Base-by-base conservation (phyloP, 2,113 vertebrate species). In the Eudyptes chrysolophus region DNA sequence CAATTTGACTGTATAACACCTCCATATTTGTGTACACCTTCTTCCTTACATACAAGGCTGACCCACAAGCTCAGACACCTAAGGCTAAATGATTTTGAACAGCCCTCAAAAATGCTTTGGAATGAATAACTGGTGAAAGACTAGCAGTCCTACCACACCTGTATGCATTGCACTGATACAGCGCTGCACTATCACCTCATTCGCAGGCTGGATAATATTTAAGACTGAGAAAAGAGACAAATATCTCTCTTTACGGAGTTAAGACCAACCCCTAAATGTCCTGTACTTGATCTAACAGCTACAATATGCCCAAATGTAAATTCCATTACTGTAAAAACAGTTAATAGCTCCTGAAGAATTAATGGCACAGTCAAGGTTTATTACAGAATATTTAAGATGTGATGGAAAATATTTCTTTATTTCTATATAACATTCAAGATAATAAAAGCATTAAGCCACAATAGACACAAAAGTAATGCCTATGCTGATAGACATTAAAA, bases 361-460 rank as follows among this genome's bases (percentile, higher is more conserved):
- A 90, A 92, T 64, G 36, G 18, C 11, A 94, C 42, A 94, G n/a
- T 38, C 38, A 95, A 88, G 46, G 38, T 77, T 92, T 89, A 92
- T 92, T 96, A 72, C 48, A 94, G 69, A 96, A 91, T 95, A 97
- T 81, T 88, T 89, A 84, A 94, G 68, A 54, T 62, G 10, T 86
- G 78, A 90, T 25, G 4, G 49, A 55, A 95, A 93, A 76, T 89
- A 79, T 4, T 71, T 66, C 93, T 94, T 92, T 83, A 81, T 79
- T 87, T 91, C 57, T 64, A 29, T 46, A 52, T 52, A 40, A 84
- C 40, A 91, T 68, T 91, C 69, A 51, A 77, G 48, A 75, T 75
- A 91, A 89, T 94, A 95, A 96, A 92, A 96, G 25, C 30, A 87
- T 89, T 94, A 96, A 96, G 76, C 29, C 55, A 74, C 58, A 84